A percentile compares a stretch with the other conserved stretches of the same genome.
These are phyloP conservation scores for Limonius californicus DNA, from an alignment of 1,140 invertebrate genomes.

Conservation along the genomic window DNA sequence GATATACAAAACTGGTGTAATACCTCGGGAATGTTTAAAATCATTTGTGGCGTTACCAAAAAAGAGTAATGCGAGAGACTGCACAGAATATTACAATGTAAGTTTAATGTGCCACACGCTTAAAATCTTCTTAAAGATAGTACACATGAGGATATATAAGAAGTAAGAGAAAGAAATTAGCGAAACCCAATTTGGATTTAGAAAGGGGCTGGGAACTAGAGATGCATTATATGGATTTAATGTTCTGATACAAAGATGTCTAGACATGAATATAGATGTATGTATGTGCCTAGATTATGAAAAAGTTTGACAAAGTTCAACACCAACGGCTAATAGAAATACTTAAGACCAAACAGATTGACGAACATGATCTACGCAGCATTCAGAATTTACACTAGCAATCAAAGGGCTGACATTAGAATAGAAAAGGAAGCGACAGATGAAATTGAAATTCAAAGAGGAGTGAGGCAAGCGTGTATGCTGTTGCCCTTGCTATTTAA, in stretches of 20 bases:
- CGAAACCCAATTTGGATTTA: too few relatives aligned
- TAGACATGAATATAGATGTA: slow-evolving; percentile 9
- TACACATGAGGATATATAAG: slow-evolving; percentile 27
- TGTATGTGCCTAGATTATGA: slow-evolving; percentile 20
- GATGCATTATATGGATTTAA: slow-evolving; percentile 31
- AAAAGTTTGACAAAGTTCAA: slow-evolving; percentile 17
- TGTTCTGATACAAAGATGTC: slow-evolving; percentile 17
- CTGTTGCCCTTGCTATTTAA: slow-evolving; percentile 41
- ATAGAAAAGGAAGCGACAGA: slow-evolving; percentile 8
- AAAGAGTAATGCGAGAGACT: slow-evolving; percentile 26
- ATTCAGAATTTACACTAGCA: neutral
- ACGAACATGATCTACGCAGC: neutral
- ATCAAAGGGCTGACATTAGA: neutral
- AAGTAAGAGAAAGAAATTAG: slow-evolving; percentile 24
- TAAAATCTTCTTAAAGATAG: slow-evolving; percentile 33
- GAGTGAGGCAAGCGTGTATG: slow-evolving; percentile 38
- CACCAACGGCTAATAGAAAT: neutral
- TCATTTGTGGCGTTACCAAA: slow-evolving; percentile 29
- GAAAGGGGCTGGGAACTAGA: too few relatives aligned
- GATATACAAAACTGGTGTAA: slow-evolving; percentile 25
- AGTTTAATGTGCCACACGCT: slow-evolving; percentile 29
- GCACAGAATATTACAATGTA: slow-evolving; percentile 27
- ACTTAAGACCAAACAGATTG: neutral
- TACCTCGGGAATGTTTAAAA: slow-evolving; percentile 25
- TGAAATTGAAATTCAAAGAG: slow-evolving; percentile 24